These are phyloP conservation scores for Heliconius congener DNA, from an alignment of 1,140 invertebrate species.

Conservation along the genomic window DNA sequence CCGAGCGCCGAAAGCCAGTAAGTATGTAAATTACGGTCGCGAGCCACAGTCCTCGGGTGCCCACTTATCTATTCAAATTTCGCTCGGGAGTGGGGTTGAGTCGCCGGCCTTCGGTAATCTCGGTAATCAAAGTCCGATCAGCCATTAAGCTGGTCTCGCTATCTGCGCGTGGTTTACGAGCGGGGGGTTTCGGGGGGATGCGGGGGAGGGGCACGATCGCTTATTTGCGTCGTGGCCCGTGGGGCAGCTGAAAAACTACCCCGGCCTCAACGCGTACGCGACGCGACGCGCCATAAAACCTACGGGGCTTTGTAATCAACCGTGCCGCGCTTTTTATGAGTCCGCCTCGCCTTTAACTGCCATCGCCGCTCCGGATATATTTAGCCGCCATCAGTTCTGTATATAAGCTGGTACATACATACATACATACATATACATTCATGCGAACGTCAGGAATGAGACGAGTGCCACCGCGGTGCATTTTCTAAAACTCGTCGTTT, in stretches of 20 bases:
- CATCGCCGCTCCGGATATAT: constrained; percentile 64
- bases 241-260: constrained; percentile 74
- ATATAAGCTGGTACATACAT: background rate
- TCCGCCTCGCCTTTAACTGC: constrained; percentile 61
- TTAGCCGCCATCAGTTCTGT: constrained; percentile 62
- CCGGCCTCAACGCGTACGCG: constrained; percentile 44
- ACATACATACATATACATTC: constrained; percentile 15
- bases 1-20: constrained; percentile 75
- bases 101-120: constrained; percentile 78
- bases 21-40: constrained; percentile 80
- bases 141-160: constrained; percentile 79
- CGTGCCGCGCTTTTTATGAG: constrained; percentile 74
- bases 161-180: constrained; percentile 78
- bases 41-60: constrained; percentile 69
- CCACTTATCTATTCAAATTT: constrained; percentile 81
- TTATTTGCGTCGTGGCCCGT: constrained; percentile 67
- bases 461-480: constrained; percentile 34
- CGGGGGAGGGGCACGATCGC: constrained; percentile 62
- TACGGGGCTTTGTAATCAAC: constrained; percentile 73
- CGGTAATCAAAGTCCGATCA: constrained; percentile 81
- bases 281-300: constrained; percentile 57
- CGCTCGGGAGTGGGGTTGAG: constrained; percentile 62
- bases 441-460: constrained; percentile 32
- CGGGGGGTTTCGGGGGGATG: constrained; percentile 44
- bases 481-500: constrained; percentile 35